Evolutionary conservation across 2,797 vertebrate species (phyloP).

Genomic region (Rhinoraja longicauda): DNA sequence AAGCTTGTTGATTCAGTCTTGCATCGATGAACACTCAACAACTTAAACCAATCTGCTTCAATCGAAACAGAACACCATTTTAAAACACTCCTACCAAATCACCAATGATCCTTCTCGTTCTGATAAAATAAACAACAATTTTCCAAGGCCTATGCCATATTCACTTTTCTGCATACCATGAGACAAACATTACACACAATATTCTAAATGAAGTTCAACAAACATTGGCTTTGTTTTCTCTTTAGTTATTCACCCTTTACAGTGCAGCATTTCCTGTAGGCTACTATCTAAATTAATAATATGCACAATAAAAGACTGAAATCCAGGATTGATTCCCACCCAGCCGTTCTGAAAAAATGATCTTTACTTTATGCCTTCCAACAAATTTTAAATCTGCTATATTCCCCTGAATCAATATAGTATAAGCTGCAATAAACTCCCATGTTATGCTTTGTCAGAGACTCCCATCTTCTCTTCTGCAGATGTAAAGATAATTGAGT

Average conservation of each 20-base stretch:
- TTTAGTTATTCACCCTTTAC: too few relatives aligned
- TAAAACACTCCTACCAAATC: neutral
- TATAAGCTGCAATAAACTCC: neutral
- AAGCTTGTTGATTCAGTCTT: neutral
- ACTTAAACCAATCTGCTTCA: neutral
- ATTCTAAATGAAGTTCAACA: neutral
- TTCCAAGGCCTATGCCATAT: neutral
- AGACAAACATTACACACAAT: neutral
- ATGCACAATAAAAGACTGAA: neutral
- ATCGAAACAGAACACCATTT: neutral
- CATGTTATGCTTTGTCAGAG: neutral
- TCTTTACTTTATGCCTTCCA: neutral
- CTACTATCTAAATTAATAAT: neutral
- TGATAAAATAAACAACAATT: neutral
- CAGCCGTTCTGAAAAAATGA: neutral
- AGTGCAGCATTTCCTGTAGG: neutral
- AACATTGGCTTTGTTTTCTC: too few relatives aligned
- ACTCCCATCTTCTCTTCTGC: neutral
- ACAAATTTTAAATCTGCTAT: neutral
- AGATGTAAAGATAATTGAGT: neutral
- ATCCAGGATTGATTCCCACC: too few relatives aligned
- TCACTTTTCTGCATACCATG: neutral
- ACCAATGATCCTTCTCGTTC: neutral
- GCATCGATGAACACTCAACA: neutral
- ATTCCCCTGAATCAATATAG: neutral